Evolutionary conservation across 2,797 vertebrate genomes (phyloP).

Genomic region (Vespertilio murinus): DNA sequence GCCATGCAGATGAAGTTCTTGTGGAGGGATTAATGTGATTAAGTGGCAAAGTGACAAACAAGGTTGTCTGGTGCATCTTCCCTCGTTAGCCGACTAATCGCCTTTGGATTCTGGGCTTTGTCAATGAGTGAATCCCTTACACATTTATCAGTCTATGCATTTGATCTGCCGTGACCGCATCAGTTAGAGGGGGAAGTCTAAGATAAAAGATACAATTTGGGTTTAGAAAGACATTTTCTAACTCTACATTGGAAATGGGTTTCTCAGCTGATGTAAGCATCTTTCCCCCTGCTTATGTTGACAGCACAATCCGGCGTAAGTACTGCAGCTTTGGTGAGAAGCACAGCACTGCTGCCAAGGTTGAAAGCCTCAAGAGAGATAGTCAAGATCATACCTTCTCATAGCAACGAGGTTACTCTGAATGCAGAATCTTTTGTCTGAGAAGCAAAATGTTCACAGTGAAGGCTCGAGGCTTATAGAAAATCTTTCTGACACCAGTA

Average conservation of each 20-base stretch:
- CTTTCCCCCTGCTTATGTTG: constrained; percentile 81
- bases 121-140: constrained; percentile 80
- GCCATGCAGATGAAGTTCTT: constrained; percentile 74
- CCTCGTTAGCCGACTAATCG: constrained; percentile 93
- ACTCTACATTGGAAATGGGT: constrained; percentile 85
- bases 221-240: constrained; percentile 89
- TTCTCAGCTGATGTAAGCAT: constrained; percentile 83
- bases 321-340: constrained; percentile 80
- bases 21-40: constrained; percentile 85
- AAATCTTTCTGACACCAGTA: neutral
- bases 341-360: constrained; percentile 65
- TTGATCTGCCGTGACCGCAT: constrained; percentile 87
- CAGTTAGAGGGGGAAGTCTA: constrained; percentile 84
- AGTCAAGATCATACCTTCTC: constrained; percentile 62
- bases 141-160: constrained; percentile 90
- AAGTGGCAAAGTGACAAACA: constrained; percentile 89
- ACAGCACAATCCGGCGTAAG: constrained; percentile 76
- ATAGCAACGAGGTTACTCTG: neutral
- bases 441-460: neutral
- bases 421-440: neutral
- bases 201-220: constrained; percentile 88
- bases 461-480: neutral
- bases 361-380: constrained; percentile 72
- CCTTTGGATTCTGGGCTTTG: constrained; percentile 85
- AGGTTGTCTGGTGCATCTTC: constrained; percentile 87